phyloP scores from a whole-genome alignment of 2,113 vertebrate genomes.

The Procapra przewalskii region DNA sequence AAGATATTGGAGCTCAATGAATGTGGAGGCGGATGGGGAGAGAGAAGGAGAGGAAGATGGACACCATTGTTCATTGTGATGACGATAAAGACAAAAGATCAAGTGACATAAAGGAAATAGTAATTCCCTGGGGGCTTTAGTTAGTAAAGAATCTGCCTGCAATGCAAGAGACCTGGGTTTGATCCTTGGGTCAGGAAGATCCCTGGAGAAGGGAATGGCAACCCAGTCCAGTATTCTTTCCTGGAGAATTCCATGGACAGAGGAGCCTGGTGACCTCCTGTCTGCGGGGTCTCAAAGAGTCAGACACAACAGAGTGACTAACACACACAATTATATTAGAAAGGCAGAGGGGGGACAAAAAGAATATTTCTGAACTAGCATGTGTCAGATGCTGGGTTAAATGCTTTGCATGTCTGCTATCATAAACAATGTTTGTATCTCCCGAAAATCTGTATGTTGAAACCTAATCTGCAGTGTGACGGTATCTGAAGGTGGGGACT shows the following conservation, averaged over 20 bases:
- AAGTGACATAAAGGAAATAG: not conserved
- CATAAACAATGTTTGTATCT: not conserved
- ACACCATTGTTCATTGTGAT: not conserved
- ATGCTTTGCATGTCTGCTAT: not conserved
- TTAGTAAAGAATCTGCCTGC: not conserved
- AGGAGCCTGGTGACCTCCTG: not conserved
- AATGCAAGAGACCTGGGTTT: not conserved
- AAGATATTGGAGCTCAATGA: not conserved
- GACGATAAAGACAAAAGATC: not conserved
- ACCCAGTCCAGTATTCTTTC: not conserved
- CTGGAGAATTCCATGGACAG: not conserved
- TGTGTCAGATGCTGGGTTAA: not conserved
- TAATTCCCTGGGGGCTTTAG: not conserved
- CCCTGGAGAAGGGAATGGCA: not conserved
- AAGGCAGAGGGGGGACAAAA: not conserved
- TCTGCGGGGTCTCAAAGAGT: not conserved
- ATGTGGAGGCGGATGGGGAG: not conserved
- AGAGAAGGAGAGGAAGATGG: not conserved
- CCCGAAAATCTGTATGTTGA: not conserved
- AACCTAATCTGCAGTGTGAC: not conserved
- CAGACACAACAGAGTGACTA: not conserved
- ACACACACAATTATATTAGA: not conserved
- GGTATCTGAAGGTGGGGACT: not conserved
- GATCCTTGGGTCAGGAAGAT: not conserved
- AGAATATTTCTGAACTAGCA: not conserved